Base-by-base conservation (phyloP, 2,113 vertebrate genomes). In the Asarcornis scutulata region DNA sequence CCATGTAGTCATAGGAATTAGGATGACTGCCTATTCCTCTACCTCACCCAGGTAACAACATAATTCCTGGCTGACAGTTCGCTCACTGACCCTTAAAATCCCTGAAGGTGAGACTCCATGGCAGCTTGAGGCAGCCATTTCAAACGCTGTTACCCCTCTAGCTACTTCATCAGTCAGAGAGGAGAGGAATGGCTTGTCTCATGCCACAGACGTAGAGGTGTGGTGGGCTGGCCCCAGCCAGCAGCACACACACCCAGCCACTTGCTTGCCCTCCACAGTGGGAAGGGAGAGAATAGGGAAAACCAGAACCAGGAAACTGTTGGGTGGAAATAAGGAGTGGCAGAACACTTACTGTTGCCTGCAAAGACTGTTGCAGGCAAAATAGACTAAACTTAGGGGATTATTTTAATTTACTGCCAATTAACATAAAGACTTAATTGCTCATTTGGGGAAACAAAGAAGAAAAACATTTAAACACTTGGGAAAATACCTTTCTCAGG, bases 201-300 rank as follows among this genome's bases (percentile, higher is more conserved):
- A 9, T 55, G 56, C 66, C 27, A 78, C 66, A 44, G 2, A 71
- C 34, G 36, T 34, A 46, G 53, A 42, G 23, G 38, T 72, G 56
- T 44, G 67, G 8, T 58, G 56, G 26, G 40, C 62, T 75, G 60
- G 22, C 40, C 2, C 8, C 13, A 59, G 55, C 16, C 80, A 71
- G 34, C 17, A 50, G 42, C 6, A 71, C 29, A 68, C 48, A 56
- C 21, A 16, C 10, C 17, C 62, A 67, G 36, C 13, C 3, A 14
- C 23, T 56, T 6, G 1, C 58, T 77, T 21, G 55, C 11, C 6
- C 32, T 80, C 15, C 10, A 11, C 21, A 46, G 38, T 0, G 0
- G 53, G n/a, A 81, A 73, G 17, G 31, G 31, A 83, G 58, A 76
- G 31, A 72, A 55, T 4, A 58, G 46, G 32, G 75, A 42, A 40